Percentiles rank a stretch among this genome's conserved stretches.
These are phyloP conservation scores for Bellardia bayeri DNA, from an alignment of 2,888 invertebrate species.

Conservation along the genomic window DNA sequence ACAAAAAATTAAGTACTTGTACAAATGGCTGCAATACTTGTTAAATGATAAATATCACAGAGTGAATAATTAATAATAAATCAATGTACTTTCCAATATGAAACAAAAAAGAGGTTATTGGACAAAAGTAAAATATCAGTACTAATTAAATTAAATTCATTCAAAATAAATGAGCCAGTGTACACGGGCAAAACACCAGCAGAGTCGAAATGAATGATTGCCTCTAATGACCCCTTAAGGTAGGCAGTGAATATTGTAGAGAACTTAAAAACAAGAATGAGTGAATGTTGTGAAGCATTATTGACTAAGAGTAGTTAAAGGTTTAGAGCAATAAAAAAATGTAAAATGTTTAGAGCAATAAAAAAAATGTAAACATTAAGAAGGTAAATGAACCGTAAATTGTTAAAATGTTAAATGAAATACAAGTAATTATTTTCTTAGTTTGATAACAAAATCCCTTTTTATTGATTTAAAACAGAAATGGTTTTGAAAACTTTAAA, in stretches of 20 bases:
- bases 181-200: not conserved
- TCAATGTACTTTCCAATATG: not conserved
- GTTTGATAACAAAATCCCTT: no score
- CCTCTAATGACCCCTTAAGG: conserved; percentile 24
- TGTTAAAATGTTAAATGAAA: no score
- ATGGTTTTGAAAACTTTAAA: no score
- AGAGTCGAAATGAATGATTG: conserved; percentile 26
- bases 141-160: not conserved
- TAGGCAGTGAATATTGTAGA: not conserved
- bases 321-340: no score
- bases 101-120: not conserved
- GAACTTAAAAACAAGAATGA: not conserved
- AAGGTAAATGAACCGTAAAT: no score
- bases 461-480: no score
- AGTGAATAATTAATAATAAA: conserved; percentile 44
- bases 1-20: not conserved
- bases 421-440: no score
- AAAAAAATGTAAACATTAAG: no score
- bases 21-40: not conserved
- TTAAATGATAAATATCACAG: conserved; percentile 6
- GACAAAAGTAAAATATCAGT: not conserved
- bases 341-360: no score
- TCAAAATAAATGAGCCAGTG: conserved; percentile 19
- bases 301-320: not conserved
- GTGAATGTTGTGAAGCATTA: not conserved